Conservation (phyloP, 2,797 vertebrate genomes). For the Amblyopsis hoosieri region DNA sequence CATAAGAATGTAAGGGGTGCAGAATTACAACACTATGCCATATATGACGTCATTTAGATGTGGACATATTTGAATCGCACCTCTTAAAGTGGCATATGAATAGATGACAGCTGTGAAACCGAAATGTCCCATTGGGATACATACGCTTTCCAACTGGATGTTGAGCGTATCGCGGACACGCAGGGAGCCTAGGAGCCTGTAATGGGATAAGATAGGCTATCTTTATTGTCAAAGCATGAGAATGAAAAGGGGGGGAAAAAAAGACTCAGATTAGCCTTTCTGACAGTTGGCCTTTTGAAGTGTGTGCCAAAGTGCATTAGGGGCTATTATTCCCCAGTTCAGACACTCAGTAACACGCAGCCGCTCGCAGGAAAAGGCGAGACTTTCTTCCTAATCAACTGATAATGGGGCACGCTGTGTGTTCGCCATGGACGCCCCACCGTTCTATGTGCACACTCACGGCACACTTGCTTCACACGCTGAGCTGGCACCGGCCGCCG, state of each 20-base stretch:
- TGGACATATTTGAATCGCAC: constrained; percentile 22
- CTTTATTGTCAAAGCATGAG: constrained; percentile 86
- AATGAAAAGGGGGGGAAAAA: constrained; percentile 74
- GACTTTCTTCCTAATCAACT: constrained; percentile 81
- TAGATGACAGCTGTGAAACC: constrained; percentile 39
- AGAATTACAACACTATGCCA: background rate
- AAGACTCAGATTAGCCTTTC: constrained; percentile 79
- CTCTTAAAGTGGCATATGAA: constrained; percentile 35
- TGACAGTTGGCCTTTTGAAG: constrained; percentile 79
- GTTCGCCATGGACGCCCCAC: constrained; percentile 53
- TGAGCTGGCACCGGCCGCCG: constrained; percentile 32
- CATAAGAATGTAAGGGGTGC: no score
- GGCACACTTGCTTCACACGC: constrained; percentile 77
- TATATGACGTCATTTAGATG: constrained; percentile 10
- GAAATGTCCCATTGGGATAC: constrained; percentile 51
- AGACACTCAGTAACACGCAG: constrained; percentile 66
- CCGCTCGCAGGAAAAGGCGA: constrained; percentile 82
- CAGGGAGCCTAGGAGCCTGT: constrained; percentile 72
- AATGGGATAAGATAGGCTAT: constrained; percentile 81
- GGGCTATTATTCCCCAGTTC: constrained; percentile 72
- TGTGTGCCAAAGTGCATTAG: constrained; percentile 82
- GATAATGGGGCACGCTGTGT: constrained; percentile 76
- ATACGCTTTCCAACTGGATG: constrained; percentile 50
- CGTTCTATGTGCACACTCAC: constrained; percentile 69
- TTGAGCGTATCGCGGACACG: constrained; percentile 66